Evolutionary conservation across 1,140 invertebrate genomes (phyloP).

Genomic region (Streblospio benedicti): DNA sequence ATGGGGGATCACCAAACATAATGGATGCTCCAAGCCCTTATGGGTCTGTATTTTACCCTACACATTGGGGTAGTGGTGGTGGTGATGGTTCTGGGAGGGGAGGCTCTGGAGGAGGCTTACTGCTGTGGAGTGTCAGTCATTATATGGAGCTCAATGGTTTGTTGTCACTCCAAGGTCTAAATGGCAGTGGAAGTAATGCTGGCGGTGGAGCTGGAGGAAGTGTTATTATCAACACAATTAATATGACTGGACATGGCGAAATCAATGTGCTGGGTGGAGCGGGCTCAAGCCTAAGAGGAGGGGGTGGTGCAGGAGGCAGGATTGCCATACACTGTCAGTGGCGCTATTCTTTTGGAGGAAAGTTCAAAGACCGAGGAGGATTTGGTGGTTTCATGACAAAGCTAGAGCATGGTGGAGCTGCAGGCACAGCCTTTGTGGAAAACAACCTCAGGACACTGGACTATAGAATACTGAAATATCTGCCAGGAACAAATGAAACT

Average conservation of each 20-base stretch:
- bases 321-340: conserved; percentile 31
- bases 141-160: conserved; percentile 31
- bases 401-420: conserved; percentile 24
- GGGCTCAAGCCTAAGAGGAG: conserved; percentile 19
- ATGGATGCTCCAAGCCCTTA: neutral
- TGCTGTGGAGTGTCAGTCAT: conserved; percentile 12
- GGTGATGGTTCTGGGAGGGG: neutral
- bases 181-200: conserved; percentile 24
- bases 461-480: conserved; percentile 32
- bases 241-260: conserved; percentile 33
- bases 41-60: neutral
- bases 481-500: conserved; percentile 23
- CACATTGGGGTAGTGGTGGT: neutral
- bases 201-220: conserved; percentile 33
- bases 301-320: conserved; percentile 29
- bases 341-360: conserved; percentile 29
- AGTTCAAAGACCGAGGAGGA: conserved; percentile 28
- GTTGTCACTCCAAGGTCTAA: conserved; percentile 24
- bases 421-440: conserved; percentile 32
- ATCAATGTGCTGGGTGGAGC: conserved; percentile 25
- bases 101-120: neutral
- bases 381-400: conserved; percentile 18
- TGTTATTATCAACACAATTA: conserved; percentile 29
- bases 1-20: neutral
- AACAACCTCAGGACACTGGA: conserved; percentile 31